A percentile compares a stretch with the other conserved stretches of the same genome.
Conservation (phyloP, 2,797 vertebrate species). For the Poeciliopsis paucimaculata region DNA sequence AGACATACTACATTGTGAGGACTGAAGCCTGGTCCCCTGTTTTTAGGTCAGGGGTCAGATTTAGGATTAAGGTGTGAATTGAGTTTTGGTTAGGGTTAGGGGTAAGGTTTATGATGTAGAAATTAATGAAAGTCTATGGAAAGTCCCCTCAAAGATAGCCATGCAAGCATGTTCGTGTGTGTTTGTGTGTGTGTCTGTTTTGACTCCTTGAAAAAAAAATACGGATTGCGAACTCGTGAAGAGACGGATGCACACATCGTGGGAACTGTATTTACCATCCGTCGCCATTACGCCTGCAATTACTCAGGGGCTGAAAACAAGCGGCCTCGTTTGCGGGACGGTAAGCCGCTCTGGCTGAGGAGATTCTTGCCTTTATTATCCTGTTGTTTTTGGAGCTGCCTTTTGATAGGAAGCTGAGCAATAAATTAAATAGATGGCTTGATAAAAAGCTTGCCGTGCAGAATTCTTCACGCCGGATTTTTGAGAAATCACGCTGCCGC, state of each 20-base stretch:
- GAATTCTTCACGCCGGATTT: slow-evolving; percentile 69
- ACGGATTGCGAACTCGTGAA: slow-evolving; percentile 52
- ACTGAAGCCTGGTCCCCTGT: too few species aligned
- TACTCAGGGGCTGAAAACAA: slow-evolving; percentile 71
- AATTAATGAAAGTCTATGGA: too few species aligned
- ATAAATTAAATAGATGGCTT: slow-evolving; percentile 80
- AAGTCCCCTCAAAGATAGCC: too few species aligned
- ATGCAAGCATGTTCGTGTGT: too few species aligned
- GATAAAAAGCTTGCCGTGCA: slow-evolving; percentile 76
- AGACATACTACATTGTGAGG: too few species aligned
- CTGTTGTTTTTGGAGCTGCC: slow-evolving; percentile 69
- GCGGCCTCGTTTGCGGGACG: slow-evolving; percentile 61
- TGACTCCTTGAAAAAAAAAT: slow-evolving; percentile 48
- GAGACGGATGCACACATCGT: slow-evolving; percentile 63
- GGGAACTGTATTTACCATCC: slow-evolving; percentile 63
- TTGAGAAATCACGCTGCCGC: slow-evolving; percentile 59
- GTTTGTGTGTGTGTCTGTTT: background rate
- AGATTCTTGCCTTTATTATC: slow-evolving; percentile 71
- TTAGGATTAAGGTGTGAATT: too few species aligned
- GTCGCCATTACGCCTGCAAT: slow-evolving; percentile 71
- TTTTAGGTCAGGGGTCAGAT: too few species aligned
- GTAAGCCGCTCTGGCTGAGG: slow-evolving; percentile 58
- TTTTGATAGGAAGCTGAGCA: slow-evolving; percentile 72
- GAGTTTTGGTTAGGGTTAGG: too few species aligned
- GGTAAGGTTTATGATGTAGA: too few species aligned